Base-by-base conservation (phyloP, 2,797 vertebrate genomes). In the Scarus forsteni region DNA sequence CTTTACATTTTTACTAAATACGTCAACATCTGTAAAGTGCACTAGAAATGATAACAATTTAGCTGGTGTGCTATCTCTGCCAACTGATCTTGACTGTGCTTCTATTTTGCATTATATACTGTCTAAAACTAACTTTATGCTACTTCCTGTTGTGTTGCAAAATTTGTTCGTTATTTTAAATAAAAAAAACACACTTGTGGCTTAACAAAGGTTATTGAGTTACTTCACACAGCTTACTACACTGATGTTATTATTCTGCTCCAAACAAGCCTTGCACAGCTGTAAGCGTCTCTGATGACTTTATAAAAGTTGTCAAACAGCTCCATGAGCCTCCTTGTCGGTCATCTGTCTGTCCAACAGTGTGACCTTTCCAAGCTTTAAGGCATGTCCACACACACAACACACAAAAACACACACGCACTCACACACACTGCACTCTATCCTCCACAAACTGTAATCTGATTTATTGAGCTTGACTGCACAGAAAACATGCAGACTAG, bases 401-500 rank as follows among this genome's bases (percentile, higher is more conserved):
- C 42, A 51, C 63, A 51, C 50, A 58, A 39, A 61, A 39, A 61
- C 27, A 27, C 27, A 27, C 27, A 27, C 27, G 2, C 4, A 27
- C n/a, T n/a, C 27, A 27, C 27, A 56, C 61, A 42, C 35, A 45
- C 63, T 19, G 18, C 16, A 61, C 40, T 53, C 70, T 60, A 74
- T 58, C 66, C 63, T 77, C 79, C 79, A 84, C 77, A 85, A 85
- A 61, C 50, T 80, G 48, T 83, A 84, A 88, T 86, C 76, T 88
- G 75, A 85, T 89, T 85, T 82, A 86, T 70, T 79, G 77, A 77
- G 81, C 70, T 78, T 80, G 82, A 84, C 84, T 86, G 79, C 71
- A 85, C 77, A 78, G 80, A 75, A 75, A 83, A 78, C 75, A 78
- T 70, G 66, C 64, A 75, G 35, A 66, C 79, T 75, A 76, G 62